Conservation (phyloP, 1,140 invertebrate genomes). For the Eumaeus atala region DNA sequence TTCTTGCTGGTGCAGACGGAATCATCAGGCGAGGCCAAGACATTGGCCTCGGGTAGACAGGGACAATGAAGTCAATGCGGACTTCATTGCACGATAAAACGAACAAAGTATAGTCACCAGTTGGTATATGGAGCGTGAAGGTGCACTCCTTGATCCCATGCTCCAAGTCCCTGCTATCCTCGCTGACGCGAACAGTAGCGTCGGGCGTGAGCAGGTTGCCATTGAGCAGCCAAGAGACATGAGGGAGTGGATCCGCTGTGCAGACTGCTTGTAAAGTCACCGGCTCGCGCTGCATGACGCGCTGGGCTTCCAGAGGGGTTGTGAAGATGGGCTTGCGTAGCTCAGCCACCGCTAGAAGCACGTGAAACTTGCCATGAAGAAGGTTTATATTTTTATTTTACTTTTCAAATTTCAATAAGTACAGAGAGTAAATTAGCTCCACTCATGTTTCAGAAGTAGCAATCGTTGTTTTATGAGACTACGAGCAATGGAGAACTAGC, state of each 20-base stretch:
- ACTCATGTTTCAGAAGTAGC: too few species aligned
- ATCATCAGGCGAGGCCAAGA: too few species aligned
- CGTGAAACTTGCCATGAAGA: too few species aligned
- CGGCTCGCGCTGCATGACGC: slow-evolving; percentile 80
- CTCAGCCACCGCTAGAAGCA: slow-evolving; percentile 78
- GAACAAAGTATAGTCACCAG: slow-evolving; percentile 55
- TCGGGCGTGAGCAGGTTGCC: slow-evolving; percentile 63
- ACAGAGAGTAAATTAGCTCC: too few species aligned
- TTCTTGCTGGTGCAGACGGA: too few species aligned
- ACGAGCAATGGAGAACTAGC: too few species aligned
- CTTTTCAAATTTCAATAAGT: too few species aligned
- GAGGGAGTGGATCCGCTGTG: slow-evolving; percentile 84
- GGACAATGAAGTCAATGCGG: too few species aligned
- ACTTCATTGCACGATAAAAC: too few species aligned
- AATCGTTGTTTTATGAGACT: too few species aligned
- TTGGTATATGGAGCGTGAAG: slow-evolving; percentile 80
- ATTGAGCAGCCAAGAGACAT: slow-evolving; percentile 75
- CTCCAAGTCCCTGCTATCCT: slow-evolving; percentile 78
- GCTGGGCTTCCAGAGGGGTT: slow-evolving; percentile 79
- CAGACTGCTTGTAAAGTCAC: slow-evolving; percentile 85
- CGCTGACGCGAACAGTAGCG: slow-evolving; percentile 66
- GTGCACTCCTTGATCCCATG: slow-evolving; percentile 85
- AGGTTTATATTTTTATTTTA: too few species aligned
- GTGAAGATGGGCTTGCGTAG: slow-evolving; percentile 85
- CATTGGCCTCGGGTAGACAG: too few species aligned